phyloP scores from a whole-genome alignment of 2,888 invertebrate species.

The Apamea crenata region DNA sequence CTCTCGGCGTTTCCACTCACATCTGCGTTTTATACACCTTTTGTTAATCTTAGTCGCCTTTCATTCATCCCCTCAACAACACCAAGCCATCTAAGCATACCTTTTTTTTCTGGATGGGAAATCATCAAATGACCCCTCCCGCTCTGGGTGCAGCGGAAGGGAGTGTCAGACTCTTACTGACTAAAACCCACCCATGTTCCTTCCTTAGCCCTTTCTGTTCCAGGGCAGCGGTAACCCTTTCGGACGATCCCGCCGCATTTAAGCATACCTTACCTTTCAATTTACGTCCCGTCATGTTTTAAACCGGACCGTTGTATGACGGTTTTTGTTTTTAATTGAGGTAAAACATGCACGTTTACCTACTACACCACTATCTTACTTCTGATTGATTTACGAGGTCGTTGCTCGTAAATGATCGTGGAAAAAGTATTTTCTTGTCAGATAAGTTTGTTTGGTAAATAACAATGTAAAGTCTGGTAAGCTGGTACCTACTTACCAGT shows the following conservation, averaged over 20 bases:
- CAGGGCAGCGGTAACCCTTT: too few species aligned
- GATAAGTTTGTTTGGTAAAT: slow-evolving; percentile 17
- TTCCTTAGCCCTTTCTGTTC: too few species aligned
- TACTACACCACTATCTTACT: background rate
- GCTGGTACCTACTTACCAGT: background rate
- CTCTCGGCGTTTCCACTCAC: background rate
- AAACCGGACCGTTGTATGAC: background rate
- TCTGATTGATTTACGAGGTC: slow-evolving; percentile 30
- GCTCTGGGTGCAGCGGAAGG: too few species aligned
- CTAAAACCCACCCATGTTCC: too few species aligned
- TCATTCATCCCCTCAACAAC: background rate
- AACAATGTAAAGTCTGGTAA: background rate
- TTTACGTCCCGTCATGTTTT: background rate
- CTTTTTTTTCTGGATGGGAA: too few species aligned
- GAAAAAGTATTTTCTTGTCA: background rate
- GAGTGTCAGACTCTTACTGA: too few species aligned
- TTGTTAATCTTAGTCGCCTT: background rate
- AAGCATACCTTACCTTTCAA: background rate
- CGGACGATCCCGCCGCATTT: too few species aligned
- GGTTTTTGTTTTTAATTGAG: slow-evolving; percentile 16
- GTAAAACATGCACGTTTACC: slow-evolving; percentile 21
- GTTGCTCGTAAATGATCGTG: background rate
- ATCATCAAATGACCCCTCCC: too few species aligned
- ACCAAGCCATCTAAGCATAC: background rate
- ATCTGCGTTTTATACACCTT: background rate